Evolutionary conservation across 2,797 vertebrate genomes (phyloP), one percentile per base, ranked within the genome.

Genomic region (Meda fulgida): DNA sequence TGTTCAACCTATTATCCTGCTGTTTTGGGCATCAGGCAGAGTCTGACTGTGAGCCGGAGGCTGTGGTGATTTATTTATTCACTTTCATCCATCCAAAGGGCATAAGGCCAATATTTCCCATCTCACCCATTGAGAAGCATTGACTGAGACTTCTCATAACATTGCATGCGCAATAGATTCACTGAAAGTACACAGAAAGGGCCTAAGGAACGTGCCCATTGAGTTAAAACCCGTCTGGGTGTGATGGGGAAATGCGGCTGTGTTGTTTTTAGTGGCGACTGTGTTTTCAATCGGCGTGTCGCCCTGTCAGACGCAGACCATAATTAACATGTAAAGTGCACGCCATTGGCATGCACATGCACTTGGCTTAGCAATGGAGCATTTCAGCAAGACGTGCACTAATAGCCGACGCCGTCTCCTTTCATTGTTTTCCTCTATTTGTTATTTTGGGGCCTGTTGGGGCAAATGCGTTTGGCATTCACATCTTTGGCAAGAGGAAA

Each of bases 311-410:
- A 77, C 81, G 60, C 85, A 84, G 76, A 78, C 80, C 46, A 84
- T 86, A 88, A 91, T 91, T 90, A 87, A 89, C 84, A 84, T 46
- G 76, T 76, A 83, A 86, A 87, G 88, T 72, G 85, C 77, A 82
- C 43, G 36, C 31, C 34, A 23, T 34, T 84, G 89, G 87, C 88
- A 87, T 69, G 43, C 10, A 80, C 78, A 26, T 16, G 23, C 71
- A 89, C 78, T 86, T 85, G 86, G 79, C 89, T 88, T 46, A 53
- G 84, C 70, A 83, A 70, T 70, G 29, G 16, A 89, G 89, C 76
- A 10, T 89, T 90, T 84, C 67, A 85, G 70, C 67, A 66, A 70
- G 84, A 67, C 70, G 10, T 55, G 76, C 82, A 73, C 58, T 86
- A 55, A 75, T 29, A 77, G 26, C 46, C 43, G 70, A 53, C 40